A percentile compares a stretch with the other conserved stretches of the same genome.
phyloP scores from a whole-genome alignment of 2,888 invertebrate genomes.

The Dexiosoma caninum region DNA sequence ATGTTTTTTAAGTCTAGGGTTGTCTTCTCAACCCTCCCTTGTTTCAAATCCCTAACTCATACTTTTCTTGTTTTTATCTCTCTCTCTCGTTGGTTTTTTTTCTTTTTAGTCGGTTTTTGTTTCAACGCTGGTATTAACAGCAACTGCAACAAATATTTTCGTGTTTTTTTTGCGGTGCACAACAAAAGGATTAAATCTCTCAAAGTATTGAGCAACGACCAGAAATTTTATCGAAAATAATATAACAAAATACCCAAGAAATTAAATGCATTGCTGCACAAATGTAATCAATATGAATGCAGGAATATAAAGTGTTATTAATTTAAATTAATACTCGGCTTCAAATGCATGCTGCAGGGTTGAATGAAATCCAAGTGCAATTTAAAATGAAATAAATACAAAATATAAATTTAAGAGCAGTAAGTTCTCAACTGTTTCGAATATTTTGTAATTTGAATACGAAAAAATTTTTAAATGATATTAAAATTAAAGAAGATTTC shows the following conservation, averaged over 20 bases:
- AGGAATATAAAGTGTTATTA: slow-evolving; percentile 42
- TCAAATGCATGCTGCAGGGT: slow-evolving; percentile 8
- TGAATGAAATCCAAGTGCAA: not conserved
- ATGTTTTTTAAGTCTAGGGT: slow-evolving; percentile 44
- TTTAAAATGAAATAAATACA: not conserved
- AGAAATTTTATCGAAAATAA: not conserved
- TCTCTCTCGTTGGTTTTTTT: not conserved
- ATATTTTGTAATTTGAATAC: no score
- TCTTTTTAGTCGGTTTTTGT: slow-evolving; percentile 20
- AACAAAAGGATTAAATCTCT: slow-evolving; percentile 55
- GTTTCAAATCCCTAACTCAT: not conserved
- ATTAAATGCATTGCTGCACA: slow-evolving; percentile 51
- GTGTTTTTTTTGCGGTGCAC: slow-evolving; percentile 35
- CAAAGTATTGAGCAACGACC: slow-evolving; percentile 32
- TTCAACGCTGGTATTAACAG: slow-evolving; percentile 42
- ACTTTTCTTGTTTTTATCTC: not conserved
- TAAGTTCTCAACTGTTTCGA: no score
- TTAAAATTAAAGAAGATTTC: not conserved
- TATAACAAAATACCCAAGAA: slow-evolving; percentile 16
- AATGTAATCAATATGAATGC: slow-evolving; percentile 55
- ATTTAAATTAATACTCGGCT: slow-evolving; percentile 44
- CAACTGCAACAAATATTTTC: slow-evolving; percentile 52
- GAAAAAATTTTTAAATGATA: no score
- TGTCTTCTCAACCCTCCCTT: slow-evolving; percentile 22
- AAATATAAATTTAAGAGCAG: no score